These are phyloP conservation scores for Dinomys branickii DNA, from an alignment of 2,113 vertebrate genomes.

Conservation along the genomic window DNA sequence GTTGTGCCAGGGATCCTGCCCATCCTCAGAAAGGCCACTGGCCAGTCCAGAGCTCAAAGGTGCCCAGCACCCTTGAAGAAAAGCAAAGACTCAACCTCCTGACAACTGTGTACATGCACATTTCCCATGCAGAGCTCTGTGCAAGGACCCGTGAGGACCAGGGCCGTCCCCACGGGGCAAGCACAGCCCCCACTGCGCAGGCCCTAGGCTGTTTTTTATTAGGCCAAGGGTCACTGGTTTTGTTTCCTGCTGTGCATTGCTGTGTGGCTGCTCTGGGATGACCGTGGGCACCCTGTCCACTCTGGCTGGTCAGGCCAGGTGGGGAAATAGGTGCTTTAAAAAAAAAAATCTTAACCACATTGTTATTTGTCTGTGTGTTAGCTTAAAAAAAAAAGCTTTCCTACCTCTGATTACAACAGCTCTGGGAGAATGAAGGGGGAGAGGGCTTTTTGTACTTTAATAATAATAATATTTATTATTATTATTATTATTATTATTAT, in stretches of 20 bases:
- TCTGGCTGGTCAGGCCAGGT: neutral
- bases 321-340: neutral
- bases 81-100: neutral
- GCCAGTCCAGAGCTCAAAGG: neutral
- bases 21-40: neutral
- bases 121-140: neutral
- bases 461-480: neutral
- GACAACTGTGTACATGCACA: neutral
- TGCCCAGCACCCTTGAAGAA: neutral
- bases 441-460: neutral
- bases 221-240: neutral
- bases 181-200: too few relatives aligned
- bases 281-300: fast-evolving
- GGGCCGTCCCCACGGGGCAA: too few relatives aligned
- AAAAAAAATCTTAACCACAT: neutral
- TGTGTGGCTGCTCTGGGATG: neutral
- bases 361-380: neutral
- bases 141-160: neutral
- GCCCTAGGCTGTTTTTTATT: too few relatives aligned
- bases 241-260: neutral
- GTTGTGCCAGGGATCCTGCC: neutral
- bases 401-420: neutral
- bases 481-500: neutral
- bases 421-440: neutral
- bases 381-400: neutral